A percentile compares a stretch with the other conserved stretches of the same genome.
Evolutionary conservation across 2,797 vertebrate genomes (phyloP).

Genomic region (Lutjanus campechanus): DNA sequence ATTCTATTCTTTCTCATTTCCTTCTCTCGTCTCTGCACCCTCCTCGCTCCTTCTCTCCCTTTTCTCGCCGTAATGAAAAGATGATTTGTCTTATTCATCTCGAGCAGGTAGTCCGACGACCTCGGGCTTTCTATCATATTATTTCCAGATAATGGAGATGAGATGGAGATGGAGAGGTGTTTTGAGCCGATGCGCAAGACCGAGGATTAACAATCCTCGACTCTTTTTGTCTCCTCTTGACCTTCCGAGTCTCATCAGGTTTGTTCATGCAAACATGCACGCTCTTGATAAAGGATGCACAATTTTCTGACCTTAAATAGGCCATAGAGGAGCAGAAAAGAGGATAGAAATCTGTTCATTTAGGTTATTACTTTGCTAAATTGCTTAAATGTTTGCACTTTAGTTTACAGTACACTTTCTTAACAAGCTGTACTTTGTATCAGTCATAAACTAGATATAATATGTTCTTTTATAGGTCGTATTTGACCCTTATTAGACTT

Average conservation of each 20-base stretch:
- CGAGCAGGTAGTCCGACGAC: slow-evolving; percentile 38
- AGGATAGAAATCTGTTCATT: slow-evolving; percentile 15
- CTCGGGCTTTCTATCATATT: slow-evolving; percentile 59
- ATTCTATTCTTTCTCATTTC: slow-evolving; percentile 57
- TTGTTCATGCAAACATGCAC: neutral
- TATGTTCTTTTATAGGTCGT: too few relatives aligned
- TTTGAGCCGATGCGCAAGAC: slow-evolving; percentile 8
- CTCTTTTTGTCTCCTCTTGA: slow-evolving; percentile 49
- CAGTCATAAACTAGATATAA: too few relatives aligned
- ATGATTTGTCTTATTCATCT: slow-evolving; percentile 72
- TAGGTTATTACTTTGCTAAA: neutral
- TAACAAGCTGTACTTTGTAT: too few relatives aligned
- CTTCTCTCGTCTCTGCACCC: slow-evolving; percentile 16
- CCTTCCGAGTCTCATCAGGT: slow-evolving; percentile 38
- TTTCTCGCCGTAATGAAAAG: slow-evolving; percentile 53
- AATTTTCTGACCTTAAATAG: slow-evolving; percentile 8
- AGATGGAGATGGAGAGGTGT: slow-evolving; percentile 50
- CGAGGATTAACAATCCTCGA: slow-evolving; percentile 42
- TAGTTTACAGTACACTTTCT: too few relatives aligned
- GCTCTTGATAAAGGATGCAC: neutral
- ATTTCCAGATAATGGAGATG: slow-evolving; percentile 65
- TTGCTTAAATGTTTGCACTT: neutral
- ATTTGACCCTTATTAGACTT: too few relatives aligned
- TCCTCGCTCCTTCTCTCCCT: slow-evolving; percentile 5
- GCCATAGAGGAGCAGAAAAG: too few relatives aligned